Evolutionary conservation across 1,140 invertebrate species (phyloP), one percentile per base, ranked within the genome.

Genomic region (Drosophila busckii): DNA sequence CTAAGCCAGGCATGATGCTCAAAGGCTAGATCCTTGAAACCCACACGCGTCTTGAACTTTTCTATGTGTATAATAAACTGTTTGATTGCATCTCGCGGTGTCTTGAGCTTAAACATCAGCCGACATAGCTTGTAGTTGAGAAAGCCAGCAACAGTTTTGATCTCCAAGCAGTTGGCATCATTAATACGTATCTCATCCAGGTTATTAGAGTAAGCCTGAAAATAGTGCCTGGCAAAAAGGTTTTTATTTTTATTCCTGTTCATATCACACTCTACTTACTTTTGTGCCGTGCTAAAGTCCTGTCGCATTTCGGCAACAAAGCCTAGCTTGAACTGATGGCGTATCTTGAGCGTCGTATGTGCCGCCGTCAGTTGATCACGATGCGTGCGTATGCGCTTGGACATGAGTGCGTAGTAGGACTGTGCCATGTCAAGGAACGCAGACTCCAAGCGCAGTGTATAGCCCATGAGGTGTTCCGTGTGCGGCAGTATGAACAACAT

Each of bases 271-370:
- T n/a, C 17, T 13, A 88, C 89, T 89, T 90, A 96, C 93, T 97
- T 98, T 60, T 97, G 91, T 16, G 97, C 96, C 7, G 93, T 93
- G 76, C 92, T 92, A 48, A 92, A 90, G 86, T 99, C 97, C 83
- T 97, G 95, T 71, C 94, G 94, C 32, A 99, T 87, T 89, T 99
- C 98, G 88, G 95, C 95, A 28, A 97, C 92, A 89, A 98, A 98
- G n/a, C 93, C 98, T 84, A 98, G 93, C 89, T 99, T 99, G 84
- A 98, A 99, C 71, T 98, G 95, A 90, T 99, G 97, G 13, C 98
- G 89, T 2, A 99, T 96, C 90, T 96, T 96, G 10, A 99, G 89
- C 67, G 95, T 94, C 80, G 96, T 94, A 88, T 98, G 97, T 8
- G 93, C 94, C 6, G 93, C 96, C 71, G 97, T 97, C 6, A 98